Evolutionary conservation across 2,797 vertebrate species (phyloP).

Genomic region (Sebastiscus tertius): DNA sequence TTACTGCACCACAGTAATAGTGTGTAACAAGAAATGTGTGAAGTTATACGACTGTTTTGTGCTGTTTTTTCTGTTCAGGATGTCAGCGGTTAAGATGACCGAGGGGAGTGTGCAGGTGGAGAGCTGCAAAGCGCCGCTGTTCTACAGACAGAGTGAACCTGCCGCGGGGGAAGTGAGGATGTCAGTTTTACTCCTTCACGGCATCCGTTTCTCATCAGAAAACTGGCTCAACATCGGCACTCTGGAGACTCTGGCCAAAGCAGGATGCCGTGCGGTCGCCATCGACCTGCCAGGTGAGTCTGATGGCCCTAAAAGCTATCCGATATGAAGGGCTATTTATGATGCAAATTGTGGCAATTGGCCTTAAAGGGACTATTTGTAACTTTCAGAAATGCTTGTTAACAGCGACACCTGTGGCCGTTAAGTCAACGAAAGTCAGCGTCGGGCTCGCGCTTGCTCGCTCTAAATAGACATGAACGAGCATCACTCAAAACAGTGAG

Average conservation of each 20-base stretch:
- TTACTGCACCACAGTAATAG: neutral
- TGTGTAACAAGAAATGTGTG: neutral
- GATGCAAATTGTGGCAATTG: neutral
- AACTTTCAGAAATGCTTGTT: no score
- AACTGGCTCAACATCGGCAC: constrained; percentile 91
- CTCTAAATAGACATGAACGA: no score
- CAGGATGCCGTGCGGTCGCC: constrained; percentile 89
- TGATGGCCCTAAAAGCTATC: neutral
- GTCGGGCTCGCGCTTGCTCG: no score
- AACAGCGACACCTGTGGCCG: no score
- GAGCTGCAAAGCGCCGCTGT: constrained; percentile 83
- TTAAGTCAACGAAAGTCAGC: no score
- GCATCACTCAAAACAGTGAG: no score
- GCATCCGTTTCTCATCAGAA: constrained; percentile 93
- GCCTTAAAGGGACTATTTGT: no score
- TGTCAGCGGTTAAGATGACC: constrained; percentile 78
- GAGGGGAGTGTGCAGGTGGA: constrained; percentile 83
- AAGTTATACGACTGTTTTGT: neutral
- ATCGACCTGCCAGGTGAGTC: constrained; percentile 92
- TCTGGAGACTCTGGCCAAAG: constrained; percentile 84
- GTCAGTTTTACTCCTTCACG: constrained; percentile 91
- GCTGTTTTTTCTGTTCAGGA: constrained; percentile 56
- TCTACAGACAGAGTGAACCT: constrained; percentile 87
- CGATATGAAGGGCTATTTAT: neutral
- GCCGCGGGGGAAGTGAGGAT: constrained; percentile 51